Conservation (phyloP, 2,797 vertebrate genomes). For the Pristis pectinata region DNA sequence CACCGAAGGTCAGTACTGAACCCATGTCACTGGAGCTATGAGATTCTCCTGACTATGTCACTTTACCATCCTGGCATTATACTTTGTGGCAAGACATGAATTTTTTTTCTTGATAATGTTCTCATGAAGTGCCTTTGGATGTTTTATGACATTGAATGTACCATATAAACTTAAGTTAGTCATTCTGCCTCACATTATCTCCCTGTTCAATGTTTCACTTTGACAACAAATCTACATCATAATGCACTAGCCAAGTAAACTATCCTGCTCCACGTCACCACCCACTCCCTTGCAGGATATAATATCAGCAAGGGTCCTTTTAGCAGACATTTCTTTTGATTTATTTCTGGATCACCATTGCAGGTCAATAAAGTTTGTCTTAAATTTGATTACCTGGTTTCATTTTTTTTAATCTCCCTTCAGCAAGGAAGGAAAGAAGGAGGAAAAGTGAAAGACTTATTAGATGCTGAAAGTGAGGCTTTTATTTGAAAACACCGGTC, state of each 20-base stretch:
- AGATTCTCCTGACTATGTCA: too few relatives aligned
- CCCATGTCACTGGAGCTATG: too few relatives aligned
- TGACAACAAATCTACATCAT: neutral
- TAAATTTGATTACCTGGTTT: neutral
- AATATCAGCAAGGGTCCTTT: neutral
- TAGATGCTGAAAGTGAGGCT: neutral
- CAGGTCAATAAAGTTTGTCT: neutral
- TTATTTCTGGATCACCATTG: neutral
- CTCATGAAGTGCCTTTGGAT: too few relatives aligned
- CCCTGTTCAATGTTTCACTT: neutral
- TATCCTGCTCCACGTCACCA: neutral
- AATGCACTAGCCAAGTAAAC: neutral
- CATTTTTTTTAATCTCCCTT: neutral
- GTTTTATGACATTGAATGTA: too few relatives aligned
- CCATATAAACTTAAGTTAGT: neutral
- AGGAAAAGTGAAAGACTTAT: neutral
- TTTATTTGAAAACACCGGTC: neutral
- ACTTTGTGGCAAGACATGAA: too few relatives aligned
- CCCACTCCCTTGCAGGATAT: neutral
- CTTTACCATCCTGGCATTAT: too few relatives aligned
- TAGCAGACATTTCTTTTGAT: neutral
- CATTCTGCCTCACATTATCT: neutral
- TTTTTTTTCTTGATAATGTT: too few relatives aligned
- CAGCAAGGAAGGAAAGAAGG: neutral
- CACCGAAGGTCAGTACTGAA: too few relatives aligned